Percentiles rank a stretch among this genome's conserved stretches.
Conservation (phyloP, 1,140 invertebrate species). For the Drosophila pseudoananassae region DNA sequence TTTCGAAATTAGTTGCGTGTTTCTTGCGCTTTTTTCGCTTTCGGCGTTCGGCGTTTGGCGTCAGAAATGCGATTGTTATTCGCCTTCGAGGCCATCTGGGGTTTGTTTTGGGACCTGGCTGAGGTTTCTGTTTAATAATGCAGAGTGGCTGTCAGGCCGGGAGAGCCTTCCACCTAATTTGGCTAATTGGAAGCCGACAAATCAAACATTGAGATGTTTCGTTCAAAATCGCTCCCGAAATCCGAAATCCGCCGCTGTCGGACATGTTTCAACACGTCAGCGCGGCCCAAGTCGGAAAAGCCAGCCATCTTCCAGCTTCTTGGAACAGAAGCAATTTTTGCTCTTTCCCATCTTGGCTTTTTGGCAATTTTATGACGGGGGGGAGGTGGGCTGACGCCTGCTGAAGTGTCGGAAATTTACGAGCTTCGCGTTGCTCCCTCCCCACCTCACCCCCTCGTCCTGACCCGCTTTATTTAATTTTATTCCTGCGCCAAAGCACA, state of each 20-base stretch:
- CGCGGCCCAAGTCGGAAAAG: slow-evolving; percentile 28
- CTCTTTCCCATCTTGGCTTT: slow-evolving; percentile 45
- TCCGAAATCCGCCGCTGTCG: slow-evolving; percentile 23
- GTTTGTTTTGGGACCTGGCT: slow-evolving; percentile 10
- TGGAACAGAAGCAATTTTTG: slow-evolving; percentile 36
- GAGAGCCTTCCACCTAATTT: slow-evolving; percentile 49
- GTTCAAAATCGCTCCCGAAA: slow-evolving; percentile 13
- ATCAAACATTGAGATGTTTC: slow-evolving; percentile 35
- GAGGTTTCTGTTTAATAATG: slow-evolving; percentile 52
- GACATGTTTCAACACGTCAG: slow-evolving; percentile 72
- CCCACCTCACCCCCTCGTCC: slow-evolving; percentile 8
- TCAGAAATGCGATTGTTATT: slow-evolving; percentile 24
- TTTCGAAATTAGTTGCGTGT: slow-evolving; percentile 72
- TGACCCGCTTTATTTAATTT: slow-evolving; percentile 56
- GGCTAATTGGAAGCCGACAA: slow-evolving; percentile 60
- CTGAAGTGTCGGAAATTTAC: slow-evolving; percentile 79
- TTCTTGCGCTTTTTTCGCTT: slow-evolving; percentile 37
- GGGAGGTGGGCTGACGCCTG: slow-evolving; percentile 44
- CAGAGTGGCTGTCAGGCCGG: slow-evolving; percentile 32
- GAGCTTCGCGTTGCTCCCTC: slow-evolving; percentile 31
- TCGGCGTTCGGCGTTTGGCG: slow-evolving; percentile 7
- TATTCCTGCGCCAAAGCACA: slow-evolving; percentile 47
- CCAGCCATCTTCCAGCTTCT: slow-evolving; percentile 29
- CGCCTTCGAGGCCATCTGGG: slow-evolving; percentile 52
- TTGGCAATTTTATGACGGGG: slow-evolving; percentile 70